Conservation (phyloP, 2,113 vertebrate genomes). For the Sphyrna mokarran region DNA sequence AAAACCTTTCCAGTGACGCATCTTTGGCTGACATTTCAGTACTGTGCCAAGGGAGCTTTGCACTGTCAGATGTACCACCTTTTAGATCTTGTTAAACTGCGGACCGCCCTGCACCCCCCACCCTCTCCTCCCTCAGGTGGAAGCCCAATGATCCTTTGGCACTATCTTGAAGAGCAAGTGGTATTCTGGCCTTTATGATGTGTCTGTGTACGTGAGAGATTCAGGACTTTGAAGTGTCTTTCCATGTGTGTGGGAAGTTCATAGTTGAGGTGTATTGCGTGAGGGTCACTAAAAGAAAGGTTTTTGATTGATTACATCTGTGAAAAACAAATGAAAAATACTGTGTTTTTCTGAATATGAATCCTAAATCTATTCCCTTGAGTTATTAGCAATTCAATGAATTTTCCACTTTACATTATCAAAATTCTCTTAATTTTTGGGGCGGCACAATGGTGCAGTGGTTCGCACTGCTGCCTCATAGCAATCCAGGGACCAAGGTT, state of each 20-base stretch:
- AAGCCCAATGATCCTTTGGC: background rate
- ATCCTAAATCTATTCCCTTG: no score
- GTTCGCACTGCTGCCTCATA: no score
- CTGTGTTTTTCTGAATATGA: background rate
- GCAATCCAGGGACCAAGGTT: no score
- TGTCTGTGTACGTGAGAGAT: background rate
- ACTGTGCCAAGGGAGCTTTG: background rate
- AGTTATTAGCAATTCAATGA: no score
- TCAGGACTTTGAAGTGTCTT: background rate
- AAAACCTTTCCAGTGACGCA: background rate
- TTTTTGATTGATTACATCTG: background rate
- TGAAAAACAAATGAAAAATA: background rate
- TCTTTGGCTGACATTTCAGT: background rate
- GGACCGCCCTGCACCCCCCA: no score
- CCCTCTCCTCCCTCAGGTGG: background rate
- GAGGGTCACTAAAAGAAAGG: background rate
- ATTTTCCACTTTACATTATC: no score
- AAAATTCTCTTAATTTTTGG: no score
- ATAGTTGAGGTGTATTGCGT: no score
- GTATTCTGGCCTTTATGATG: background rate
- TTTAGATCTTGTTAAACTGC: background rate
- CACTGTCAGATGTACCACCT: background rate
- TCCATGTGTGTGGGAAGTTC: no score
- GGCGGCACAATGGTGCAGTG: no score
- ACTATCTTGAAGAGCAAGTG: background rate